phyloP scores from a whole-genome alignment of 2,888 invertebrate genomes.

The Barypeithes pellucidus region DNA sequence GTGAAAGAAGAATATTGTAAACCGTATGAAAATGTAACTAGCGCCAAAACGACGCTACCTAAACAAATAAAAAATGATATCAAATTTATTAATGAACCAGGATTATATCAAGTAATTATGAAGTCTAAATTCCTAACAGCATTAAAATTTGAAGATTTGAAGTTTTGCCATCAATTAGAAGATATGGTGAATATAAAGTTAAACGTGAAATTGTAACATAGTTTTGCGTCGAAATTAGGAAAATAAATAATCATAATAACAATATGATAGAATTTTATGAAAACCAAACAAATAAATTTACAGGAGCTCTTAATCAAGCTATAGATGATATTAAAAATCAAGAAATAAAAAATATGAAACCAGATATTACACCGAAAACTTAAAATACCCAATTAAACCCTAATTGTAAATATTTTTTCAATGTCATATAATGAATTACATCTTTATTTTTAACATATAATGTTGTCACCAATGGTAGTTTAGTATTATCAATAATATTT shows the following conservation, averaged over 20 bases:
- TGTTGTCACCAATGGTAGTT: not conserved
- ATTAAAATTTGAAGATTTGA: not conserved
- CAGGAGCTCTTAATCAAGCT: no score
- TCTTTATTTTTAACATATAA: not conserved
- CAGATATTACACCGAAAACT: not conserved
- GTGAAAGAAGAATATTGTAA: no score
- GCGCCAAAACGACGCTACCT: no score
- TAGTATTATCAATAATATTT: not conserved
- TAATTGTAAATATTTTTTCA: conserved; percentile 2
- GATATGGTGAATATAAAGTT: not conserved
- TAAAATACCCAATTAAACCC: not conserved
- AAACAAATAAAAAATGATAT: not conserved
- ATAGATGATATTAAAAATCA: no score
- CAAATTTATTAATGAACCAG: conserved; percentile 4
- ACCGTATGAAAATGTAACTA: no score
- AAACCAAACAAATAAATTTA: not conserved
- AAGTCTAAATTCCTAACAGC: not conserved
- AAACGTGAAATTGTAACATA: not conserved
- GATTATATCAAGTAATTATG: not conserved
- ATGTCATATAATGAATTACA: conserved; percentile 5
- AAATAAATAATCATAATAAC: not conserved
- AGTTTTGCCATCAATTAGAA: not conserved
- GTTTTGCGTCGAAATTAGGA: not conserved
- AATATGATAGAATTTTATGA: not conserved
- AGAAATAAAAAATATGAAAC: not conserved